phyloP scores from a whole-genome alignment of 2,113 vertebrate genomes.

The Syngnathoides biaculeatus region DNA sequence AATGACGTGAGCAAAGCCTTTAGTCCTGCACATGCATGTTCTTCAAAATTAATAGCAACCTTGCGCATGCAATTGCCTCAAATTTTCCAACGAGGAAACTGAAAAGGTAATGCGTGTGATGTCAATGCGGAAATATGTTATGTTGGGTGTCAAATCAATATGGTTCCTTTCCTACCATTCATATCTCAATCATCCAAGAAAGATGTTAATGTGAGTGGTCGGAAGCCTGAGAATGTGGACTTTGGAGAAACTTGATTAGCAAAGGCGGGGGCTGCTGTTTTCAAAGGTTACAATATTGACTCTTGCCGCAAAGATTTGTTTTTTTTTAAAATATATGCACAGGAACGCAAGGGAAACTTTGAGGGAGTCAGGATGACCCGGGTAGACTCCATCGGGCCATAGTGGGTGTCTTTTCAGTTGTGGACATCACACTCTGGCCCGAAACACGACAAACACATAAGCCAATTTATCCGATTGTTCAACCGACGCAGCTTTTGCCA shows the following conservation, averaged over 20 bases:
- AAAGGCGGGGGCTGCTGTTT: slow-evolving; percentile 12
- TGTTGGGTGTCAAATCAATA: not conserved
- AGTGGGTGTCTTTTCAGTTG: too few species aligned
- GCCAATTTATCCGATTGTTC: not conserved
- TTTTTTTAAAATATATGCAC: not conserved
- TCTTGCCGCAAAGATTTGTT: slow-evolving; percentile 22
- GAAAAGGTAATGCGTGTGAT: not conserved
- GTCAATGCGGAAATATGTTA: not conserved
- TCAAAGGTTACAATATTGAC: slow-evolving; percentile 65
- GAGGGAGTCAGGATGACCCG: slow-evolving; percentile 1
- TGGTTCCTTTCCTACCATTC: not conserved
- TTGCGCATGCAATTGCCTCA: not conserved
- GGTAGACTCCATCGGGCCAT: slow-evolving; percentile 24
- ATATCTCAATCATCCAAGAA: not conserved
- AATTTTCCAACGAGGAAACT: not conserved
- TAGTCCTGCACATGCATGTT: not conserved
- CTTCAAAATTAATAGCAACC: not conserved
- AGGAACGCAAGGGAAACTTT: slow-evolving; percentile 26
- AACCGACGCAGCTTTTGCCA: not conserved
- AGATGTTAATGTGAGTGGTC: not conserved
- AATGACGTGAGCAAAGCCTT: too few species aligned
- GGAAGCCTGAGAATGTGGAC: not conserved
- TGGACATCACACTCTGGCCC: too few species aligned
- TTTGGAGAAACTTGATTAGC: slow-evolving; percentile 10
- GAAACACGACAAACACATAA: not conserved